Conservation (phyloP, 2,113 vertebrate genomes). For the Progne subis region DNA sequence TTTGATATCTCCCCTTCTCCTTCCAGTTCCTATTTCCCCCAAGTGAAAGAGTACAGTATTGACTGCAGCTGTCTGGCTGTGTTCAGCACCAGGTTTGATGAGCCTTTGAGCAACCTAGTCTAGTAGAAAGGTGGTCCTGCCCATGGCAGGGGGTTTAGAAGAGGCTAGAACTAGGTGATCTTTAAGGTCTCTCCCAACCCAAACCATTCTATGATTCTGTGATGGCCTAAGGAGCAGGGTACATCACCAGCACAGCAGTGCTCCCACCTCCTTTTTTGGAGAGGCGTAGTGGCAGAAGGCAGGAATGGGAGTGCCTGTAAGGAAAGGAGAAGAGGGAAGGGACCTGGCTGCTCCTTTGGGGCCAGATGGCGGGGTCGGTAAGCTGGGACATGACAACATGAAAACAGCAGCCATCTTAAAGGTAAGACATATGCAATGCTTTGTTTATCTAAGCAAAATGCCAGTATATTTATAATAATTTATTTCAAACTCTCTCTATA, state of each 20-base stretch:
- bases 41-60: neutral
- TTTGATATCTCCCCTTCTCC: neutral
- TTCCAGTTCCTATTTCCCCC: neutral
- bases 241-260: neutral
- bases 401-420: neutral
- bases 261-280: neutral
- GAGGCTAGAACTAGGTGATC: neutral
- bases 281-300: neutral
- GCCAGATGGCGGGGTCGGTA: neutral
- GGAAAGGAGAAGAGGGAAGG: neutral
- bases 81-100: neutral
- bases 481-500: neutral
- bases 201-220: neutral
- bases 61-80: neutral
- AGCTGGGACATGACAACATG: neutral
- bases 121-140: neutral
- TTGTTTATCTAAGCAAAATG: neutral
- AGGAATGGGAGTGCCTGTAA: neutral
- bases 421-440: neutral
- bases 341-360: neutral
- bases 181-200: neutral
- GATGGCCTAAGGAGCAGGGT: neutral
- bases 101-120: neutral
- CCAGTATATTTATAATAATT: neutral
- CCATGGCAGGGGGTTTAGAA: neutral